phyloP scores from a whole-genome alignment of 1,140 invertebrate species.

The Zaprionus capensis region DNA sequence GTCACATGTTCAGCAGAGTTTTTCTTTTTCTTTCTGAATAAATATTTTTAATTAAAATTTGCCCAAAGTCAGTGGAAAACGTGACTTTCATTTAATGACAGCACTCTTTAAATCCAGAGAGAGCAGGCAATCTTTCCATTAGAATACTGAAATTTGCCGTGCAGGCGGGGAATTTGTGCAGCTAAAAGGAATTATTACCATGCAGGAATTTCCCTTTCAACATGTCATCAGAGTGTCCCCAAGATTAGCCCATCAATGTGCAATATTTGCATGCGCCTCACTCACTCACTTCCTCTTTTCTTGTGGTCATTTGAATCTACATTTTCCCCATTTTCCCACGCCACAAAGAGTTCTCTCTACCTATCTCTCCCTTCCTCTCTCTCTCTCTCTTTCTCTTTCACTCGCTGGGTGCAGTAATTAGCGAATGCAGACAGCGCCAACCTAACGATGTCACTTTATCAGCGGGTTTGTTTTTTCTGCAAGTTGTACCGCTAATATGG shows the following conservation, averaged over 20 bases:
- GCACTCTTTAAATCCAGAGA: not conserved
- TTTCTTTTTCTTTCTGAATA: slow-evolving; percentile 50
- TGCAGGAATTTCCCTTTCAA: slow-evolving; percentile 3
- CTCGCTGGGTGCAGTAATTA: slow-evolving; percentile 63
- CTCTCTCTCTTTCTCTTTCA: not conserved
- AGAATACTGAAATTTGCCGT: not conserved
- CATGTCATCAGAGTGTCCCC: slow-evolving; percentile 16
- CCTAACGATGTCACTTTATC: slow-evolving; percentile 81
- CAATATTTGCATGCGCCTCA: slow-evolving; percentile 22
- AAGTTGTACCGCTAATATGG: slow-evolving; percentile 81
- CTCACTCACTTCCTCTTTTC: slow-evolving; percentile 11
- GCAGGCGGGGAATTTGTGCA: not conserved
- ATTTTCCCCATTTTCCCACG: slow-evolving; percentile 56
- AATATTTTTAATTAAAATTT: slow-evolving; percentile 62
- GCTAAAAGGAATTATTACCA: slow-evolving; percentile 3
- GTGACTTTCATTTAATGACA: slow-evolving; percentile 36
- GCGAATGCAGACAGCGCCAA: slow-evolving; percentile 76
- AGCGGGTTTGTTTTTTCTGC: slow-evolving; percentile 76
- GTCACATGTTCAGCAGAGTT: slow-evolving; percentile 43
- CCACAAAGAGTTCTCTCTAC: slow-evolving; percentile 44
- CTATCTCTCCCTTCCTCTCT: not conserved
- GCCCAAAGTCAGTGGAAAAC: slow-evolving; percentile 31
- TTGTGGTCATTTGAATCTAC: slow-evolving; percentile 32
- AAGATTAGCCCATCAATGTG: slow-evolving; percentile 27
- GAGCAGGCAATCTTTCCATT: not conserved